Evolutionary conservation across 2,113 vertebrate genomes (phyloP), one percentile per base, ranked within the genome.

Genomic region (Isichthys henryi): DNA sequence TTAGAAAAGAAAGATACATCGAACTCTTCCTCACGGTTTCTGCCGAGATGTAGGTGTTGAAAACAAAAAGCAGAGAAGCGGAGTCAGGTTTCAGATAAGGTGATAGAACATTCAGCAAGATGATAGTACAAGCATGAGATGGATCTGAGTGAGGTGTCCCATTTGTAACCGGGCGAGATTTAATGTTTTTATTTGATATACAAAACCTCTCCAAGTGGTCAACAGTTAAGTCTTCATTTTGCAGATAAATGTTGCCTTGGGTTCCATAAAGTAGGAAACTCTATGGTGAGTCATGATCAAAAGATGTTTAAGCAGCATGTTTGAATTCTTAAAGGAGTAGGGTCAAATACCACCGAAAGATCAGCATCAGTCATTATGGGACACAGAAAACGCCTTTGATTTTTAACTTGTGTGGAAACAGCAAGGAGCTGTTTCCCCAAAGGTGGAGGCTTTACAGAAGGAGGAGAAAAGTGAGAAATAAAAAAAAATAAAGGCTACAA

Each of bases 371-470:
- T 52, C 87, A 56, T 91, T 90, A 89, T 52, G 46, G 83, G 88
- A 89, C 90, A 91, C 92, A 91, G 83, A 92, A 91, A 86, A 91
- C 80, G 88, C 87, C 89, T 91, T 93, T 93, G 90, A 93, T 93
- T 93, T 94, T 91, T 90, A 90, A 84, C 91, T 88, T 88, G 89
- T 88, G 90, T 74, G 88, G 53, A 92, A 90, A 90, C 52, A 1
- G 31, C 83, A 46, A n/a, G 39, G 39, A 48, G 82, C 31, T 39
- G n/a, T n/a, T n/a, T n/a, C 23, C 43, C 3, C 82, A 46, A 21
- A 48, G 82, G 45, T 84, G 82, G 21, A 84, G 6, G 45, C 19
- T 48, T 48, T 46, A 15, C 1, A 5, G 21, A 21, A 21, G 45
- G 45, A 46, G 9, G 43, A 23, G 23, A 23, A 46, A 82, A 82